Conservation (phyloP, 1,140 invertebrate species). For the Patella vulgata region DNA sequence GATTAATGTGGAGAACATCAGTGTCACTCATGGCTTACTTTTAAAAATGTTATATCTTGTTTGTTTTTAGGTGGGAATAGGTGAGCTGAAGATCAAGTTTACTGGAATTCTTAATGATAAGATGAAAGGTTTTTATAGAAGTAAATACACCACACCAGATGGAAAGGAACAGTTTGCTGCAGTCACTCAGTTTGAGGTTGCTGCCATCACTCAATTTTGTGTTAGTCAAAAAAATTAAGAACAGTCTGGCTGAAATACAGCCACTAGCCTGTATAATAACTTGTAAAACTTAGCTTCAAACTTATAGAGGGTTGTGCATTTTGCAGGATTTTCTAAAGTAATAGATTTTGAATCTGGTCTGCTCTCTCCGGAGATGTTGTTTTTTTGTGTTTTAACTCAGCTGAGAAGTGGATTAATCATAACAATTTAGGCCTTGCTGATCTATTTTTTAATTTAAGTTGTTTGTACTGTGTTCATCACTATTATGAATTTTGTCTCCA, state of each 20-base stretch:
- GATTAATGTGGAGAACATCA: too few relatives aligned
- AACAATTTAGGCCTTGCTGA: too few relatives aligned
- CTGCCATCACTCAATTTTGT: background rate
- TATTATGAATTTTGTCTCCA: too few relatives aligned
- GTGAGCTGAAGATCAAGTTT: conserved; percentile 79
- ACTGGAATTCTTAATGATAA: conserved; percentile 90
- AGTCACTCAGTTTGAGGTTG: conserved; percentile 86
- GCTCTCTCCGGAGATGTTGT: too few relatives aligned
- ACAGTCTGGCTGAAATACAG: too few relatives aligned
- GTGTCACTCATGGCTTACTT: too few relatives aligned
- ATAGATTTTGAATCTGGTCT: too few relatives aligned
- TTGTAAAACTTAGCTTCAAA: background rate
- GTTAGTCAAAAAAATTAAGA: background rate
- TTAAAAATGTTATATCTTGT: too few relatives aligned
- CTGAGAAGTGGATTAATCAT: too few relatives aligned
- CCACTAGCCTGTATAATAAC: background rate
- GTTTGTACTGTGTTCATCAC: too few relatives aligned
- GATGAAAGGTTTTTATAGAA: conserved; percentile 94
- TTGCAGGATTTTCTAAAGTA: background rate
- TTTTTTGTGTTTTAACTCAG: too few relatives aligned
- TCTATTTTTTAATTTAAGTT: too few relatives aligned
- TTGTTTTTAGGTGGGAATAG: conserved; percentile 70
- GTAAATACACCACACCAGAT: conserved; percentile 77
- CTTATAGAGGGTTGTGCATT: background rate
- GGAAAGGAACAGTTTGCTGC: conserved; percentile 85